phyloP scores from a whole-genome alignment of 2,888 invertebrate genomes.

The Dione vanillae region DNA sequence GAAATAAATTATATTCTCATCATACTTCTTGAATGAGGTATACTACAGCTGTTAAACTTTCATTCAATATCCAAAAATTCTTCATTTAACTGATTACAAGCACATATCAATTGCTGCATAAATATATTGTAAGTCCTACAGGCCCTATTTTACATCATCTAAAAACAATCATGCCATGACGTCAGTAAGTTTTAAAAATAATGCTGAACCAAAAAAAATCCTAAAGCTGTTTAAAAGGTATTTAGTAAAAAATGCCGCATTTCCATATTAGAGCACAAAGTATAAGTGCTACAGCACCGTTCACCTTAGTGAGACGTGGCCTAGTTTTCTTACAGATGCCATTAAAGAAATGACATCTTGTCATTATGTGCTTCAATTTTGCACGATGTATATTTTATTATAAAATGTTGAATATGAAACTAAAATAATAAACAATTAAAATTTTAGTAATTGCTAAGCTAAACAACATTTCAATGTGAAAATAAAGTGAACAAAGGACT shows the following conservation, averaged over 20 bases:
- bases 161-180: too few species aligned
- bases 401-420: neutral
- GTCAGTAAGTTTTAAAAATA: neutral
- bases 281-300: constrained; percentile 24
- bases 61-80: too few species aligned
- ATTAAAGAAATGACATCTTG: constrained; percentile 26
- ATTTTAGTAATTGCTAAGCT: neutral
- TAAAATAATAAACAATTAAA: neutral
- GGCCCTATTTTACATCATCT: too few species aligned
- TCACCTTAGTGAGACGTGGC: constrained; percentile 26
- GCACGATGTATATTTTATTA: constrained; percentile 11
- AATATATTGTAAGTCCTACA: too few species aligned
- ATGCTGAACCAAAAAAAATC: neutral
- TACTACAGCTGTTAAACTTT: too few species aligned
- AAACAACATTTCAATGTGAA: too few species aligned
- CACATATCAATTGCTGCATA: too few species aligned
- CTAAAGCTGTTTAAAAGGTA: constrained; percentile 4
- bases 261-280: constrained; percentile 15
- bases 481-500: too few species aligned
- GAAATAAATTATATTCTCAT: too few species aligned
- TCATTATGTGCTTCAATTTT: constrained; percentile 15
- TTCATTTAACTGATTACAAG: too few species aligned
- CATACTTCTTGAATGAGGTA: too few species aligned
- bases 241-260: constrained; percentile 17
- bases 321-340: constrained; percentile 24